Conservation (phyloP, 2,888 invertebrate genomes). For the Leptogaster cylindrica region DNA sequence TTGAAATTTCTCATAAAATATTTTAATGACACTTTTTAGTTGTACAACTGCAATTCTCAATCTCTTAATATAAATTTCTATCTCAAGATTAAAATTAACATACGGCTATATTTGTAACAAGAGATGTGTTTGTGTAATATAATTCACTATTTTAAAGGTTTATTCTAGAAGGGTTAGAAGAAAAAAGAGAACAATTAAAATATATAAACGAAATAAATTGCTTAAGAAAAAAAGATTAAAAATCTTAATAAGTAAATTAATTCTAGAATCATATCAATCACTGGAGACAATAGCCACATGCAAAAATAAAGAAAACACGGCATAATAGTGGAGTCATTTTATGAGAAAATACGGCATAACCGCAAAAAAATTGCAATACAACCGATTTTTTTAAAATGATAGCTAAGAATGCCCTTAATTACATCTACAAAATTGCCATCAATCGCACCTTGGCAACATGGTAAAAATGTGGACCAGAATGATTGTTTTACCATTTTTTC, state of each 20-base stretch:
- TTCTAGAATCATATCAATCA: slow-evolving; percentile 10
- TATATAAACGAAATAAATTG: background rate
- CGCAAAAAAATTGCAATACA: no score
- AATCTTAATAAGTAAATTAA: slow-evolving; percentile 3
- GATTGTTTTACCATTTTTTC: no score
- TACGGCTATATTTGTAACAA: slow-evolving; percentile 21
- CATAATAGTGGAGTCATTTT: no score
- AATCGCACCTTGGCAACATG: no score
- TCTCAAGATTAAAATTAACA: background rate
- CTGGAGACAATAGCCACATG: slow-evolving; percentile 22
- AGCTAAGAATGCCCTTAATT: no score
- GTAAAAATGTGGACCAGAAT: no score
- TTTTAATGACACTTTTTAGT: slow-evolving; percentile 16
- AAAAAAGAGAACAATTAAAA: slow-evolving; percentile 15
- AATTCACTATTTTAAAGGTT: slow-evolving; percentile 25
- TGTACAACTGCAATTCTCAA: slow-evolving; percentile 8
- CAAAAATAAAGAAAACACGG: slow-evolving; percentile 4
- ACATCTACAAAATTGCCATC: no score
- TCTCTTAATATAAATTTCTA: slow-evolving; percentile 5
- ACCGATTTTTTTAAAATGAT: no score
- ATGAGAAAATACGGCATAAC: no score
- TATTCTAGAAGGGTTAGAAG: slow-evolving; percentile 17
- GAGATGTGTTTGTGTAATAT: slow-evolving; percentile 2
- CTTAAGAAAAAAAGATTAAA: background rate
- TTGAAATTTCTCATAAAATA: background rate